Evolutionary conservation across 2,888 invertebrate genomes (phyloP).

Genomic region (Leptopilina syphax): DNA sequence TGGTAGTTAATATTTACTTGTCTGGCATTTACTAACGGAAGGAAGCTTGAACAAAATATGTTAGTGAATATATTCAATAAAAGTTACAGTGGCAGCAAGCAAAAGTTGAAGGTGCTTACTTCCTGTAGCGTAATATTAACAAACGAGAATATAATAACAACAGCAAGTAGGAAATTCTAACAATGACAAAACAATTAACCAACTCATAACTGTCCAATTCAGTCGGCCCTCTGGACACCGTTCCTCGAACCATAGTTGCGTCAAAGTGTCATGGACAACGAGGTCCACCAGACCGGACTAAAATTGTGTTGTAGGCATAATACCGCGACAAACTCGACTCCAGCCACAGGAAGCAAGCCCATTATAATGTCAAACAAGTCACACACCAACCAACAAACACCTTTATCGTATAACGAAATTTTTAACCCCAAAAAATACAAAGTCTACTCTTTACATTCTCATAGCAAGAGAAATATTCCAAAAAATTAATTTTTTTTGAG

Average conservation of each 20-base stretch:
- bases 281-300: conserved; percentile 74
- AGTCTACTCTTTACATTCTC: too few relatives aligned
- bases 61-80: not conserved
- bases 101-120: conserved; percentile 11
- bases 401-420: not conserved
- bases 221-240: conserved; percentile 64
- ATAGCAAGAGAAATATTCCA: too few relatives aligned
- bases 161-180: conserved; percentile 58
- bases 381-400: not conserved
- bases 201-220: conserved; percentile 75
- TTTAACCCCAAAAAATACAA: too few relatives aligned
- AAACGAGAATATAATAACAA: conserved; percentile 35
- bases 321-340: conserved; percentile 54
- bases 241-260: conserved; percentile 67
- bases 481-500: too few relatives aligned
- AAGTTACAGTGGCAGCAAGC: not conserved
- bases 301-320: conserved; percentile 71
- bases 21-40: too few relatives aligned
- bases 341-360: conserved; percentile 4
- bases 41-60: not conserved
- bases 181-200: conserved; percentile 76
- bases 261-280: conserved; percentile 75
- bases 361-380: conserved; percentile 16
- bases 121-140: conserved; percentile 28
- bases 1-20: too few relatives aligned